Percentiles rank a stretch among this genome's conserved stretches.
Evolutionary conservation across 2,113 vertebrate species (phyloP).

Genomic region (Albula glossodonta): DNA sequence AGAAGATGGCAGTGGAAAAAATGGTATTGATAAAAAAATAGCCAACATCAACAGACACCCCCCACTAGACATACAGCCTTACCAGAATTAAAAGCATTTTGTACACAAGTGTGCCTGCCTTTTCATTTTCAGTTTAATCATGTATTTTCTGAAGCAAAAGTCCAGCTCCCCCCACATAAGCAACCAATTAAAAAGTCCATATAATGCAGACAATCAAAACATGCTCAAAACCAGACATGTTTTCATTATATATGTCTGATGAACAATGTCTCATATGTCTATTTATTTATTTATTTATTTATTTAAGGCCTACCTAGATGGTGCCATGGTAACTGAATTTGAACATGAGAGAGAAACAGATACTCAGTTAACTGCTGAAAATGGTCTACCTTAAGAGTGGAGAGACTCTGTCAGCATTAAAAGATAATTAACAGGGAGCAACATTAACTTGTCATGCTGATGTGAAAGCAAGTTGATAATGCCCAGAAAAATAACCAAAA

Average conservation of each 20-base stretch:
- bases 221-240: not conserved
- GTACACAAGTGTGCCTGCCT: conserved; percentile 62
- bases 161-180: not conserved
- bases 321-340: not conserved
- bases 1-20: conserved; percentile 37
- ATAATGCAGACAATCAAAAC: not conserved
- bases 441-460: not conserved
- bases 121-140: conserved; percentile 42
- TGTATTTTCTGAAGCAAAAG: conserved; percentile 3
- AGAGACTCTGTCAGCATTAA: conserved; percentile 3
- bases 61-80: conserved; percentile 65
- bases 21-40: conserved; percentile 52
- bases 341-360: conserved; percentile 19
- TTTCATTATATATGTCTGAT: not conserved
- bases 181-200: not conserved
- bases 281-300: not conserved
- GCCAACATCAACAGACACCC: conserved; percentile 48
- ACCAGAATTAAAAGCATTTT: conserved; percentile 61
- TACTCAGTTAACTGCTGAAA: not conserved
- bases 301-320: not conserved
- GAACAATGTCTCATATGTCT: not conserved
- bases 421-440: conserved; percentile 7
- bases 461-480: not conserved
- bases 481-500: conserved; percentile 1
- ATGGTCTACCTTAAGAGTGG: not conserved